Percentiles rank a stretch among this genome's conserved stretches.
These are phyloP conservation scores for Hypocryptadius cinnamomeus DNA, from an alignment of 2,113 vertebrate species.

Conservation along the genomic window DNA sequence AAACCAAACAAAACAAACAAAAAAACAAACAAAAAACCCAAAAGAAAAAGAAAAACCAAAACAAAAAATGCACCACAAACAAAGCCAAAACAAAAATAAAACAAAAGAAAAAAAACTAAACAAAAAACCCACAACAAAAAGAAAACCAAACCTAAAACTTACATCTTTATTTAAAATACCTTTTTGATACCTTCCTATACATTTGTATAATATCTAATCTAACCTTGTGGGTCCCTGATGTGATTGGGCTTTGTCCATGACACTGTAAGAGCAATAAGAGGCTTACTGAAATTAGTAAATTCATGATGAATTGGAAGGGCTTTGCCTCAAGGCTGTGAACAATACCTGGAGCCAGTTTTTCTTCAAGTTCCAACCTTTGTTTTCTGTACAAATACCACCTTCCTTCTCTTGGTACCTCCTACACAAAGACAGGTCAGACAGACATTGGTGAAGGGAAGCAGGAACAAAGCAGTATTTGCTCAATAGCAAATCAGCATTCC, in stretches of 20 bases:
- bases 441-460: not conserved
- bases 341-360: not conserved
- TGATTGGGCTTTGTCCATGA: not conserved
- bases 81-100: not conserved
- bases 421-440: not conserved
- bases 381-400: not conserved
- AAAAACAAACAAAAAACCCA: not conserved
- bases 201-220: not conserved
- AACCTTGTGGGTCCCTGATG: not conserved
- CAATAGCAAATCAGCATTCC: not conserved
- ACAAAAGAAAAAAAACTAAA: not conserved
- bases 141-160: not conserved
- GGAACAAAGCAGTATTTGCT: not conserved
- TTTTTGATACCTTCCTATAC: not conserved
- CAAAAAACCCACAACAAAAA: not conserved
- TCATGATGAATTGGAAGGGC: not conserved
- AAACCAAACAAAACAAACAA: not conserved
- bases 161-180: not conserved
- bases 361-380: not conserved
- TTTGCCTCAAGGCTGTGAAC: not conserved
- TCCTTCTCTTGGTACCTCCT: not conserved
- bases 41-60: not conserved
- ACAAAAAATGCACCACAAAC: not conserved
- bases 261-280: not conserved
- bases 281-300: not conserved